Conservation (phyloP, 1,140 invertebrate species). For the Physella acuta region DNA sequence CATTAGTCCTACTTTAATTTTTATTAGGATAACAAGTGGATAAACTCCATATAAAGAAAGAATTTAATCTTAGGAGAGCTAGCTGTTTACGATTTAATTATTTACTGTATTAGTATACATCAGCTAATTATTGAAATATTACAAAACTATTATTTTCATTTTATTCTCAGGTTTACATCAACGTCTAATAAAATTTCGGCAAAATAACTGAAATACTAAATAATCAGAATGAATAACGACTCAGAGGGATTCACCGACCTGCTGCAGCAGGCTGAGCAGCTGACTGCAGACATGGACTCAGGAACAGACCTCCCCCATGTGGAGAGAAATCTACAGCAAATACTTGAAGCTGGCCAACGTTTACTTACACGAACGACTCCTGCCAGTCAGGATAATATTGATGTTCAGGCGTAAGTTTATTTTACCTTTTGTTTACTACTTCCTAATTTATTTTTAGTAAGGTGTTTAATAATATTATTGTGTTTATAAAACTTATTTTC, state of each 20-base stretch:
- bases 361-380: constrained; percentile 82
- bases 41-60: no score
- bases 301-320: constrained; percentile 67
- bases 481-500: no score
- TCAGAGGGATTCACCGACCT: constrained; percentile 73
- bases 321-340: constrained; percentile 85
- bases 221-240: constrained; percentile 39
- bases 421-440: no score
- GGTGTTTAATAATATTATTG: no score
- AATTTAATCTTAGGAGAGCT: no score
- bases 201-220: background rate
- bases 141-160: background rate
- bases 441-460: no score
- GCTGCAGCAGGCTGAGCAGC: constrained; percentile 84
- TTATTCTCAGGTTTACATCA: background rate
- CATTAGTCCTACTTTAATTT: no score
- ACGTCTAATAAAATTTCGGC: background rate
- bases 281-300: constrained; percentile 83
- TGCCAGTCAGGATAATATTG: constrained; percentile 70
- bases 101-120: background rate
- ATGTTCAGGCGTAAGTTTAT: constrained; percentile 86
- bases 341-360: constrained; percentile 87
- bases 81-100: background rate
- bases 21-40: no score
- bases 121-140: background rate